Evolutionary conservation across 2,113 vertebrate genomes (phyloP).

Genomic region (Platysternon megacephalum): DNA sequence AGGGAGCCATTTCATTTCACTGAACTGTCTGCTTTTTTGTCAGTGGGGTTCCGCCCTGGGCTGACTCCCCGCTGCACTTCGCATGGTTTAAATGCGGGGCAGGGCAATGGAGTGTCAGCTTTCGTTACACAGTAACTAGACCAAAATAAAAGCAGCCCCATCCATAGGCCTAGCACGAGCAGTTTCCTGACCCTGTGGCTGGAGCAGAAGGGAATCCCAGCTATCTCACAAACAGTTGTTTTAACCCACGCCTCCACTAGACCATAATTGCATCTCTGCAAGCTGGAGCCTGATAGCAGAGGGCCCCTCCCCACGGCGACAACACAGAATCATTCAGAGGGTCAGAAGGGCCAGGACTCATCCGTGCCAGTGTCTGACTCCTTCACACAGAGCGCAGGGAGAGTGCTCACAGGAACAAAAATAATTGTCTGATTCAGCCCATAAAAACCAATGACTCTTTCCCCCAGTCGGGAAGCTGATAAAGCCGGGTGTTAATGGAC

Average conservation of each 20-base stretch:
- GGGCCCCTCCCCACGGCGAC: not conserved
- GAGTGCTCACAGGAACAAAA: not conserved
- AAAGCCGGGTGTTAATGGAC: not conserved
- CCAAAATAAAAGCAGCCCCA: not conserved
- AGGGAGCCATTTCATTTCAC: not conserved
- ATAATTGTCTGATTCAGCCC: not conserved
- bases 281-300: not conserved
- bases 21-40: not conserved
- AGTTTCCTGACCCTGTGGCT: not conserved
- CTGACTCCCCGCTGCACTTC: not conserved
- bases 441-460: not conserved
- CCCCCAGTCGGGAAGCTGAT: not conserved
- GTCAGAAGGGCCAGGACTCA: not conserved
- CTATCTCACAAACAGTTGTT: not conserved
- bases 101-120: not conserved
- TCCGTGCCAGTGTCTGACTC: fast-evolving
- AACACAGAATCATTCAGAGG: not conserved
- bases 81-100: not conserved
- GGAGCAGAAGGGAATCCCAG: not conserved
- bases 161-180: not conserved
- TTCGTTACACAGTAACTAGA: not conserved
- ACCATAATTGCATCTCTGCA: not conserved
- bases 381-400: not conserved
- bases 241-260: not conserved
- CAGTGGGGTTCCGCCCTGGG: not conserved